Evolutionary conservation across 2,888 invertebrate species (phyloP).

Genomic region (Clanis bilineata): DNA sequence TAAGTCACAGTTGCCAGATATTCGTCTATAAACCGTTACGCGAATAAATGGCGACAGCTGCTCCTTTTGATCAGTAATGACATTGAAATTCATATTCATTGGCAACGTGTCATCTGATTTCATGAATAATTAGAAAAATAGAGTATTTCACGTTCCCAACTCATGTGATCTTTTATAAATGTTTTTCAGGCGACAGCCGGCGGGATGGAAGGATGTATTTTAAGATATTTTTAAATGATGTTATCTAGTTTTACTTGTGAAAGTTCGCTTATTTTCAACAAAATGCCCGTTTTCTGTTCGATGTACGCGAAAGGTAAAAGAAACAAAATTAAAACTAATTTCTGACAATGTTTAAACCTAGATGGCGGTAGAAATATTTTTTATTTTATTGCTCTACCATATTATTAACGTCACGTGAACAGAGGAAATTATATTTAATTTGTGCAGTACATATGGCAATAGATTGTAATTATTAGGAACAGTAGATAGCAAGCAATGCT

Average conservation of each 20-base stretch:
- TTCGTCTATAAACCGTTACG: neutral
- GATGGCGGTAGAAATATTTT: slow-evolving; percentile 1
- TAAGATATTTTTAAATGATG: neutral
- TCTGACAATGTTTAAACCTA: neutral
- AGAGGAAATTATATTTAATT: too few species aligned
- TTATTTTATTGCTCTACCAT: neutral
- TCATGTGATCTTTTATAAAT: neutral
- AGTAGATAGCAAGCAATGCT: too few species aligned
- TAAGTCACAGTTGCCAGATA: neutral
- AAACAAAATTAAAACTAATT: neutral
- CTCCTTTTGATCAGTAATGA: neutral
- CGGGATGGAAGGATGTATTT: neutral
- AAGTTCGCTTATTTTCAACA: too few species aligned
- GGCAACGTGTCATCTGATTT: slow-evolving; percentile 7
- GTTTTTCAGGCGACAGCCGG: neutral
- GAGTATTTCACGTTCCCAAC: neutral
- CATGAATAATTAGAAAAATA: neutral
- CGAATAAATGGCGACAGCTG: slow-evolving; percentile 4
- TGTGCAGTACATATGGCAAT: too few species aligned
- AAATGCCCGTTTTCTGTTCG: too few species aligned
- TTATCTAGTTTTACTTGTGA: too few species aligned
- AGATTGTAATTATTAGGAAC: too few species aligned
- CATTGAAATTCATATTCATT: slow-evolving; percentile 9
- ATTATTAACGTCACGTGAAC: neutral
- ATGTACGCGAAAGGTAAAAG: neutral